Evolutionary conservation across 2,113 vertebrate species (phyloP).

Genomic region (Salvator merianae): DNA sequence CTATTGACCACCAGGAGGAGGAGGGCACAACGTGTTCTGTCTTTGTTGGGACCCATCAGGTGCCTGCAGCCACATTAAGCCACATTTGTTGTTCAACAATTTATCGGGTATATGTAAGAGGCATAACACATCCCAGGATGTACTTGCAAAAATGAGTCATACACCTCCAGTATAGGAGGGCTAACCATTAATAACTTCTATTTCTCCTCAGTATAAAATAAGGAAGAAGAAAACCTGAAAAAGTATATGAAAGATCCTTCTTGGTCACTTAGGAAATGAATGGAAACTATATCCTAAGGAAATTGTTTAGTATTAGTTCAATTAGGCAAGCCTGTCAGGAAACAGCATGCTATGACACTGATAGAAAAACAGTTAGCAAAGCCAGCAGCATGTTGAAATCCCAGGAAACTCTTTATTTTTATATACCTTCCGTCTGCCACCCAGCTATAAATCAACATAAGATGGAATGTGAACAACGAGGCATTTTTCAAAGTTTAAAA

Average conservation of each 20-base stretch:
- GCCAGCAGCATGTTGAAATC: neutral
- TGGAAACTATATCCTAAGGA: neutral
- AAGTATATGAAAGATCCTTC: neutral
- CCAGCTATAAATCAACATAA: neutral
- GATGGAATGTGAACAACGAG: neutral
- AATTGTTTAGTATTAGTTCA: constrained; percentile 6
- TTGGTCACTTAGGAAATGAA: constrained; percentile 22
- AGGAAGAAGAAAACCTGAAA: too few species aligned
- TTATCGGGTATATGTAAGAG: too few species aligned
- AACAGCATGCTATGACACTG: constrained; percentile 28
- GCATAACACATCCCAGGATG: too few species aligned
- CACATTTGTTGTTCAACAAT: too few species aligned
- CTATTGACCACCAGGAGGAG: too few species aligned
- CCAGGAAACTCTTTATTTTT: neutral
- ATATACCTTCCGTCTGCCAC: neutral
- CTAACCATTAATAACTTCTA: too few species aligned
- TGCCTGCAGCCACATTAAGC: neutral
- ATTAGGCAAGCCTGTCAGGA: constrained; percentile 27
- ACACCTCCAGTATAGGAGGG: too few species aligned
- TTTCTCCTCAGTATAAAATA: too few species aligned
- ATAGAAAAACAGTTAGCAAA: constrained; percentile 21
- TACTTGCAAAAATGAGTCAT: too few species aligned
- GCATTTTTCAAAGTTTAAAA: neutral
- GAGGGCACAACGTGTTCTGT: too few species aligned
- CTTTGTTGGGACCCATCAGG: too few species aligned